Conservation (phyloP, 2,888 invertebrate species). For the Mongoloraphidia duomilia region DNA sequence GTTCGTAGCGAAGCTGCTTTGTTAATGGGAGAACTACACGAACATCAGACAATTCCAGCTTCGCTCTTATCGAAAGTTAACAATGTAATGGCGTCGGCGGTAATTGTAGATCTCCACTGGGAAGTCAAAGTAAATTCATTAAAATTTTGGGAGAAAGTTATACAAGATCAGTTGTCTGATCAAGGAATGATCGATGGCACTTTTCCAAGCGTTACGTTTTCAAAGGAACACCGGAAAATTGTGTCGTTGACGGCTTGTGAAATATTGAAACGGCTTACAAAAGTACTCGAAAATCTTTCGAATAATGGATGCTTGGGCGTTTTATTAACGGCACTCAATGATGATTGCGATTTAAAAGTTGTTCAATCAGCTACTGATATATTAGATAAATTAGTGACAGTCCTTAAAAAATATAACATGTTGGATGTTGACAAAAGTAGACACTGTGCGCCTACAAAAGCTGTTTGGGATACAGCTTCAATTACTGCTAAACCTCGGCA, state of each 20-base stretch:
- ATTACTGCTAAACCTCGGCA: neutral
- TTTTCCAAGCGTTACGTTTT: conserved; percentile 67
- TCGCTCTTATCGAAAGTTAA: conserved; percentile 40
- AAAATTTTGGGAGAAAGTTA: conserved; percentile 56
- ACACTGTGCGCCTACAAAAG: neutral
- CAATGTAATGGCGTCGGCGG: conserved; percentile 48
- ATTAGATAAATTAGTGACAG: conserved; percentile 35
- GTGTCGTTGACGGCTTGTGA: conserved; percentile 54
- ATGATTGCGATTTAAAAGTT: conserved; percentile 59
- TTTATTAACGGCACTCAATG: conserved; percentile 45
- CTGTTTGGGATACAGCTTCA: conserved; percentile 1
- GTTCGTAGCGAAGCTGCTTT: conserved; percentile 59
- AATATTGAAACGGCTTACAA: conserved; percentile 45
- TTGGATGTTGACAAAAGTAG: conserved; percentile 17
- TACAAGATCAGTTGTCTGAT: conserved; percentile 46
- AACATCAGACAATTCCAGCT: conserved; percentile 43
- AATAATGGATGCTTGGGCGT: conserved; percentile 55
- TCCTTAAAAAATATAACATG: conserved; percentile 42
- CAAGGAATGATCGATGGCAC: conserved; percentile 75
- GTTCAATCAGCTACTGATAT: conserved; percentile 43
- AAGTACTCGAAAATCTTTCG: conserved; percentile 52
- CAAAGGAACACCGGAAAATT: conserved; percentile 62
- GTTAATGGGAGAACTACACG: conserved; percentile 50
- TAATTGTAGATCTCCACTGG: conserved; percentile 63
- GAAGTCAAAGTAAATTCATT: conserved; percentile 63